Evolutionary conservation across 2,888 invertebrate genomes (phyloP).

Genomic region (Nymphalis c-album): DNA sequence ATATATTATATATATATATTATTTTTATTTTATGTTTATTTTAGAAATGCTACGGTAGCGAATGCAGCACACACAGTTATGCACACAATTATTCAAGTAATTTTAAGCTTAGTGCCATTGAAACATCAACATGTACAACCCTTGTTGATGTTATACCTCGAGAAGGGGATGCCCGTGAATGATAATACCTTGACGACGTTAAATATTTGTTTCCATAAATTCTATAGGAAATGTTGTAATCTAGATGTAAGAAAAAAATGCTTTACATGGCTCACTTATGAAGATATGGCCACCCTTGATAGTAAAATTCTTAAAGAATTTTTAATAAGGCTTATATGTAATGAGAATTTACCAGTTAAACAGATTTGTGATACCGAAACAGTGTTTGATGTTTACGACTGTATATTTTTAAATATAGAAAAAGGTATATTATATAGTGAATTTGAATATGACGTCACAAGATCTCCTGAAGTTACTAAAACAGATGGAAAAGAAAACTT

Average conservation of each 20-base stretch:
- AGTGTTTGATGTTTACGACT: slow-evolving; percentile 46
- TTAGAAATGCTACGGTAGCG: slow-evolving; percentile 58
- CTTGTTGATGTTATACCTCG: slow-evolving; percentile 65
- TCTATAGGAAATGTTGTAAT: slow-evolving; percentile 62
- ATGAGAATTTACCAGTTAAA: slow-evolving; percentile 55
- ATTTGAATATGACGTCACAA: slow-evolving; percentile 57
- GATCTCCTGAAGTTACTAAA: slow-evolving; percentile 14
- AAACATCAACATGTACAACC: slow-evolving; percentile 57
- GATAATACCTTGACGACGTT: slow-evolving; percentile 59
- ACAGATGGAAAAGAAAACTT: slow-evolving; percentile 21
- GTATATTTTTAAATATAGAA: slow-evolving; percentile 59
- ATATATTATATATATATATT: too few relatives aligned
- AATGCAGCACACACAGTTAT: slow-evolving; percentile 55
- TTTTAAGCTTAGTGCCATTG: slow-evolving; percentile 55
- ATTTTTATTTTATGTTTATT: too few relatives aligned
- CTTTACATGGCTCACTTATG: slow-evolving; percentile 59
- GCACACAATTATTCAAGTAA: slow-evolving; percentile 59
- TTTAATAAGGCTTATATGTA: slow-evolving; percentile 56
- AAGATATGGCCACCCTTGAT: slow-evolving; percentile 47
- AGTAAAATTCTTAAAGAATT: slow-evolving; percentile 48
- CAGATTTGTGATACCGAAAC: not conserved
- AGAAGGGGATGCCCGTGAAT: slow-evolving; percentile 68
- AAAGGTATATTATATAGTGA: slow-evolving; percentile 63
- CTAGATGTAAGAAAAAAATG: slow-evolving; percentile 54
- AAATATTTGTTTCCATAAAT: slow-evolving; percentile 54